Percentiles rank a stretch among this genome's conserved stretches.
These are phyloP conservation scores for Nomada ferruginata DNA, from an alignment of 2,888 invertebrate genomes.

Conservation along the genomic window DNA sequence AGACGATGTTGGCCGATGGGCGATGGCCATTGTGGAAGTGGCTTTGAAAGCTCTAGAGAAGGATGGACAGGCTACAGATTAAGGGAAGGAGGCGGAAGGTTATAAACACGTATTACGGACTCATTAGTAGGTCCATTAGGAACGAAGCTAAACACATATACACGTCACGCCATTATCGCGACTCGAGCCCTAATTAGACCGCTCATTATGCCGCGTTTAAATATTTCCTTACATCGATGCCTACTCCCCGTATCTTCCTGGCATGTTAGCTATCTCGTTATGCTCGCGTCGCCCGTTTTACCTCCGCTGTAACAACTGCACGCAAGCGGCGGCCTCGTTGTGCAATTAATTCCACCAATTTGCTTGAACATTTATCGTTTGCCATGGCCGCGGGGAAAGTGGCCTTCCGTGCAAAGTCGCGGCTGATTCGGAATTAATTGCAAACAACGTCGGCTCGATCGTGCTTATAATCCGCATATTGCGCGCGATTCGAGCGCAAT, in stretches of 20 bases:
- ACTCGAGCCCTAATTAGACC: slow-evolving; percentile 62
- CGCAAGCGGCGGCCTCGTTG: slow-evolving; percentile 18
- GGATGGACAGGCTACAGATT: slow-evolving; percentile 1
- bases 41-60: slow-evolving; percentile 26
- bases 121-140: slow-evolving; percentile 65
- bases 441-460: slow-evolving; percentile 48
- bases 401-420: slow-evolving; percentile 15
- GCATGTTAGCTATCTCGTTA: slow-evolving; percentile 28
- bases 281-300: slow-evolving; percentile 4
- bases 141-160: slow-evolving; percentile 56
- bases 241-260: slow-evolving; percentile 25
- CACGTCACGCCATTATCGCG: slow-evolving; percentile 61
- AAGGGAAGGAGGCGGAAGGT: slow-evolving; percentile 48
- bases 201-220: slow-evolving; percentile 64
- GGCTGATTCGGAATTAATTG: slow-evolving; percentile 50
- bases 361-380: slow-evolving; percentile 43
- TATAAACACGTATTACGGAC: slow-evolving; percentile 63
- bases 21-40: slow-evolving; percentile 35
- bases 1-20: slow-evolving; percentile 20
- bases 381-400: slow-evolving; percentile 5
- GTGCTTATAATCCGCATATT: slow-evolving; percentile 50
- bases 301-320: neutral
- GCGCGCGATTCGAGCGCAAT: slow-evolving; percentile 53
- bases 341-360: slow-evolving; percentile 53
- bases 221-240: slow-evolving; percentile 64